These are phyloP conservation scores for Percopsis transmontana DNA, from an alignment of 2,113 vertebrate genomes.

Conservation along the genomic window DNA sequence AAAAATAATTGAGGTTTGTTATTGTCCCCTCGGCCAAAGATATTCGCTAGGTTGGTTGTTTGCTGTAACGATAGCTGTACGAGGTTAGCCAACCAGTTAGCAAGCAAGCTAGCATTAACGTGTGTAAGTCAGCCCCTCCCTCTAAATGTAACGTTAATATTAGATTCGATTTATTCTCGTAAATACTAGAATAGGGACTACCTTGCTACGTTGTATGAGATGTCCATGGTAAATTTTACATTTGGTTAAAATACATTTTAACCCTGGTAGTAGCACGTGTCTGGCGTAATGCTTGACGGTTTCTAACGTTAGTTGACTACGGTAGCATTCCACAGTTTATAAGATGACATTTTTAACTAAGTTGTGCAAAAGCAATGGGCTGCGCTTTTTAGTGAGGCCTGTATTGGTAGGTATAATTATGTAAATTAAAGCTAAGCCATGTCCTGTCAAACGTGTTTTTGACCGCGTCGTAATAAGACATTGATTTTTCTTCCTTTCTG, in stretches of 20 bases:
- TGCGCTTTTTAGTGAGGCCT: slow-evolving; percentile 32
- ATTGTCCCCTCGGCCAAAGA: slow-evolving; percentile 46
- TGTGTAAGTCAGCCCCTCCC: slow-evolving; percentile 54
- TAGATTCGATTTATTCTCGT: neutral
- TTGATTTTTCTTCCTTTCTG: too few relatives aligned
- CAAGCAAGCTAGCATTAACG: slow-evolving; percentile 62
- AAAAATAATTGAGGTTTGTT: slow-evolving; percentile 38
- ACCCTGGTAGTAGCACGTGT: slow-evolving; percentile 56
- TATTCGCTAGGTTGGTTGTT: slow-evolving; percentile 19
- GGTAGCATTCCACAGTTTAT: too few relatives aligned
- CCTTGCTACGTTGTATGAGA: too few relatives aligned
- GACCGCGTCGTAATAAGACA: neutral
- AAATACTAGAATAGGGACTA: neutral
- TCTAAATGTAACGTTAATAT: slow-evolving; percentile 23
- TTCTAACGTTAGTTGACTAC: too few relatives aligned
- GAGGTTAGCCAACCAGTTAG: slow-evolving; percentile 53
- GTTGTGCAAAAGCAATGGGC: slow-evolving; percentile 12
- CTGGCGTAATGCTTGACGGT: neutral
- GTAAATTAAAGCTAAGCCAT: neutral
- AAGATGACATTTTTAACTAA: neutral
- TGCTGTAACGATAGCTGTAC: slow-evolving; percentile 46
- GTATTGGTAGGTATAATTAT: slow-evolving; percentile 6
- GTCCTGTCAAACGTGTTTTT: neutral
- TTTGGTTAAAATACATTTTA: neutral
- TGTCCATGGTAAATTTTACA: neutral